Evolutionary conservation across 2,888 invertebrate species (phyloP), one percentile per base, ranked within the genome.

Genomic region (Julus scanicus): DNA sequence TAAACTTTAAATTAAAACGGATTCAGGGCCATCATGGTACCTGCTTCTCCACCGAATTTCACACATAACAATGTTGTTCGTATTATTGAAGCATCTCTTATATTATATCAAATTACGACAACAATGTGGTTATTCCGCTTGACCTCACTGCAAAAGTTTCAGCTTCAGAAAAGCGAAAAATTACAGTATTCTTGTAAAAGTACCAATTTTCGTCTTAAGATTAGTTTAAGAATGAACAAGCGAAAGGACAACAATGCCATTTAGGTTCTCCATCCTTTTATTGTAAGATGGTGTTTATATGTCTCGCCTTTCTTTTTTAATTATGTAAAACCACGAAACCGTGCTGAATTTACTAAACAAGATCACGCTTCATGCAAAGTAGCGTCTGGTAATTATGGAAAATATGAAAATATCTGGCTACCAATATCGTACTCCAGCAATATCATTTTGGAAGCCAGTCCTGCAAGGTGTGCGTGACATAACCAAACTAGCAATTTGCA

Each of bases 311-410:
- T 37, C 80, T 9, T 37, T 80, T 80, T 71, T 11, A 11, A 71
- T 71, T 80, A 20, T 80, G 80, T 29, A 13, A 80, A 37, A 80
- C 29, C 37, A 37, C 20, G 80, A 80, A 29, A 80, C 29, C 37
- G 80, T 80, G 37, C 2, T 80, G 37, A 20, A 80, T 80, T 80
- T 80, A 37, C 80, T 3, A 80, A 80, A 80, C 80, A 80, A 80
- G 80, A 37, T 4, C 13, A n/a, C 2, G 57, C 57, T 57, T 53
- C 53, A 17, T 48, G 53, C 17, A 13, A 3, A 53, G 17, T 4
- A 11, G 17, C 53, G 11, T 8, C 11, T 11, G 3, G 11, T 53
- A 53, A 44, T 44, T 44, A 44, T 8, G 5, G 8, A 11, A 53
- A 15, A 13, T 53, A 13, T 53, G 2, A 53, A 8, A 63, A 63